These are phyloP conservation scores for Tipula unca DNA, from an alignment of 2,888 invertebrate genomes.

Conservation along the genomic window DNA sequence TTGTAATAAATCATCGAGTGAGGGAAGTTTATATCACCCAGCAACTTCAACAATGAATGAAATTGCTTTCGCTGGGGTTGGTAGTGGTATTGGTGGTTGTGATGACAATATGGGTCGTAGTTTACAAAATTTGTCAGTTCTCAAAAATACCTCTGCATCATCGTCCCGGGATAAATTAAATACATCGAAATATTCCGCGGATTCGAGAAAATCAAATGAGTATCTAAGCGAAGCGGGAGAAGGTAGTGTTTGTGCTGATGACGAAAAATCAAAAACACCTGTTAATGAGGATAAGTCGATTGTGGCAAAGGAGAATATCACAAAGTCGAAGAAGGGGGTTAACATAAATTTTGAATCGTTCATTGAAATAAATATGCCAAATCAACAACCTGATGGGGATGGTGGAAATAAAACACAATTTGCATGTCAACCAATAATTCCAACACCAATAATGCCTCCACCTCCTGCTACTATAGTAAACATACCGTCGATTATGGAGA, in stretches of 20 bases:
- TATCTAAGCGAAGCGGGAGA: not conserved
- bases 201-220: not conserved
- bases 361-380: conserved; percentile 22
- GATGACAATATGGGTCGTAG: not conserved
- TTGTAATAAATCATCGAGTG: conserved; percentile 24
- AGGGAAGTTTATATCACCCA: conserved; percentile 23
- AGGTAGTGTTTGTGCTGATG: not conserved
- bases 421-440: not conserved
- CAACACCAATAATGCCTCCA: not conserved
- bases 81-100: not conserved
- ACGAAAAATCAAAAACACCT: not conserved
- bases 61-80: not conserved
- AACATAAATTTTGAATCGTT: conserved; percentile 23
- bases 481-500: not conserved
- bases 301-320: not conserved
- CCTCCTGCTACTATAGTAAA: not conserved
- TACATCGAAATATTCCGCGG: not conserved
- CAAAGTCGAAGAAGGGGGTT: conserved; percentile 17
- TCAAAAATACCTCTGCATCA: not conserved
- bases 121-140: not conserved
- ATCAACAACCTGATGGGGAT: not conserved
- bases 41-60: not conserved
- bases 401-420: not conserved
- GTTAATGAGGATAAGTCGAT: not conserved
- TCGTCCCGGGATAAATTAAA: not conserved